Conservation (phyloP, 1,140 invertebrate species). For the Zaprionus ghesquierei region DNA sequence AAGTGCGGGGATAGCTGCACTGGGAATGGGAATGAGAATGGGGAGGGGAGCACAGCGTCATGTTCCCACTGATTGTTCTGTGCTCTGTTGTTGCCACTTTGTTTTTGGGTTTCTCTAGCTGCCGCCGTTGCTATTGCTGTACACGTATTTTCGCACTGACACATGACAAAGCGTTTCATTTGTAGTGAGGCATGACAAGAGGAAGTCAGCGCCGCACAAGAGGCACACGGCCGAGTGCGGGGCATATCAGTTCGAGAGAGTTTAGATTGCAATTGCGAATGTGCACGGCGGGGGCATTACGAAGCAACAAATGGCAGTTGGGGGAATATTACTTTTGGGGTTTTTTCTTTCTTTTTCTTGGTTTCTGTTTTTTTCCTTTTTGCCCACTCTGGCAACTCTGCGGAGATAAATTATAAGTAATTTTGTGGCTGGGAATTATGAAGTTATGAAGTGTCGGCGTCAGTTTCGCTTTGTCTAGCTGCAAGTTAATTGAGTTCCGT, state of each 20-base stretch:
- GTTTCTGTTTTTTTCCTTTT: background rate
- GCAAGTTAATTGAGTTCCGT: conserved; percentile 58
- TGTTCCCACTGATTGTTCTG: conserved; percentile 73
- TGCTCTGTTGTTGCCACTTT: conserved; percentile 39
- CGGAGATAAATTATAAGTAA: conserved; percentile 49
- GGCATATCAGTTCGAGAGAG: conserved; percentile 14
- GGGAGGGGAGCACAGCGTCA: conserved; percentile 6
- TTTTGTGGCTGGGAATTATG: conserved; percentile 48
- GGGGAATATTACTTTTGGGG: conserved; percentile 3
- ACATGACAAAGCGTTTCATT: conserved; percentile 80
- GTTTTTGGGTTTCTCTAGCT: conserved; percentile 36
- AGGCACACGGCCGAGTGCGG: conserved; percentile 6
- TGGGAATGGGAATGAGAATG: background rate
- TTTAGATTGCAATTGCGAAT: conserved; percentile 51
- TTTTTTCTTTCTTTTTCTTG: background rate
- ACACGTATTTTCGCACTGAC: conserved; percentile 59
- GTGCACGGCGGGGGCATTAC: conserved; percentile 20
- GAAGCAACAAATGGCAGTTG: background rate
- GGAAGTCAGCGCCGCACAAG: conserved; percentile 51
- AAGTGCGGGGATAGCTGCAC: background rate
- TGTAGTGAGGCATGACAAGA: conserved; percentile 64
- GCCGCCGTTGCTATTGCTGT: conserved; percentile 16
- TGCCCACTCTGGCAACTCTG: conserved; percentile 21
- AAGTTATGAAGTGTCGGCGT: conserved; percentile 38
- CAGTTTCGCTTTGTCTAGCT: background rate